phyloP scores from a whole-genome alignment of 2,113 vertebrate genomes.

The Microcebus tavaratra region DNA sequence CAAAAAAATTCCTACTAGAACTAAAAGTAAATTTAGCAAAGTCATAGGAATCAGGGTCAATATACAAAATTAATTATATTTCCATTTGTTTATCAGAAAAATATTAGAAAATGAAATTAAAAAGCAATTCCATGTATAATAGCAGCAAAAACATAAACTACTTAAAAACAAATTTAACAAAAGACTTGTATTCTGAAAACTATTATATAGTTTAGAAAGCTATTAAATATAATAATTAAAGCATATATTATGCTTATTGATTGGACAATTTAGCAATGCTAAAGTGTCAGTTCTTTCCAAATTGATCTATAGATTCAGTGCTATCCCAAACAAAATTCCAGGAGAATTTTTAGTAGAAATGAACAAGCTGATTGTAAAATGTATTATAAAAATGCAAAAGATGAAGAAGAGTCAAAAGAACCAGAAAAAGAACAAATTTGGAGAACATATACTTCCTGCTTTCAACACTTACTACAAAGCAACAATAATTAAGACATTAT shows the following conservation, averaged over 20 bases:
- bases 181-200: neutral
- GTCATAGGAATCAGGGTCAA: neutral
- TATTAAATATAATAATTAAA: neutral
- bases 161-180: neutral
- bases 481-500: neutral
- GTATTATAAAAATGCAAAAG: neutral
- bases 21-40: neutral
- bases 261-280: neutral
- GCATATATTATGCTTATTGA: neutral
- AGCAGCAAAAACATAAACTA: neutral
- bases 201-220: neutral
- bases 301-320: neutral
- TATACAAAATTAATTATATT: neutral
- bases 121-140: neutral
- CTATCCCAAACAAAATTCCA: neutral
- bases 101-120: neutral
- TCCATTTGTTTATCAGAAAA: neutral
- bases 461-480: neutral
- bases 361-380: neutral
- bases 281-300: neutral
- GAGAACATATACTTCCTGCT: neutral
- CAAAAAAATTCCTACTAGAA: neutral
- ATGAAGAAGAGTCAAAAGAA: neutral
- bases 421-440: neutral
- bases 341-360: conserved; percentile 4